phyloP scores from a whole-genome alignment of 2,797 vertebrate genomes.

The Zenarchopterus dispar region DNA sequence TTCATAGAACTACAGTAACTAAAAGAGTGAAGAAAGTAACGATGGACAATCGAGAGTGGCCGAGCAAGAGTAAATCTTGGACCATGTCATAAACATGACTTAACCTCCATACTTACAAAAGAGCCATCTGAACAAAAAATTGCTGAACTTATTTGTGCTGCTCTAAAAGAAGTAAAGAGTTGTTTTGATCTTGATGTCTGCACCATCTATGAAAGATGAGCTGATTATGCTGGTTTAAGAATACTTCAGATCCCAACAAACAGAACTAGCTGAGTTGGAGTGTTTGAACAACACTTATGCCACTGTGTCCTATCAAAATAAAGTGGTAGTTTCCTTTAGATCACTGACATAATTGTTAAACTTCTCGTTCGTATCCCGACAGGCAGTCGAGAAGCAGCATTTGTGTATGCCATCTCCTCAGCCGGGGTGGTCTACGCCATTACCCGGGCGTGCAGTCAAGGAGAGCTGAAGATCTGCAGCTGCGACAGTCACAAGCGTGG shows the following conservation, averaged over 20 bases:
- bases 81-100: no score
- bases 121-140: no score
- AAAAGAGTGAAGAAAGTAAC: no score
- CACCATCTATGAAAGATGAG: conserved; percentile 44
- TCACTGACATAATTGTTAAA: not conserved
- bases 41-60: no score
- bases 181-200: conserved; percentile 36
- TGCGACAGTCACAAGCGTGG: conserved; percentile 92
- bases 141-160: no score
- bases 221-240: conserved; percentile 30
- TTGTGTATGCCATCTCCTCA: conserved; percentile 97
- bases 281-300: not conserved
- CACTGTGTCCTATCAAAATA: not conserved
- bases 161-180: no score
- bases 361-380: conserved; percentile 14
- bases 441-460: conserved; percentile 94
- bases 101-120: no score
- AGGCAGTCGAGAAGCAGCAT: conserved; percentile 98
- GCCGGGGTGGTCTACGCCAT: conserved; percentile 96
- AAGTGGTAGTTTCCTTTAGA: not conserved
- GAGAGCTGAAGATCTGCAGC: conserved; percentile 92
- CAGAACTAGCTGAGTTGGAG: not conserved
- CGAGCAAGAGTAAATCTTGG: no score
- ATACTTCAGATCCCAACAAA: conserved; percentile 2
- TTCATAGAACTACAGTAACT: no score